Evolutionary conservation across 1,140 invertebrate genomes (phyloP).

Genomic region (Drosophila carrolli): DNA sequence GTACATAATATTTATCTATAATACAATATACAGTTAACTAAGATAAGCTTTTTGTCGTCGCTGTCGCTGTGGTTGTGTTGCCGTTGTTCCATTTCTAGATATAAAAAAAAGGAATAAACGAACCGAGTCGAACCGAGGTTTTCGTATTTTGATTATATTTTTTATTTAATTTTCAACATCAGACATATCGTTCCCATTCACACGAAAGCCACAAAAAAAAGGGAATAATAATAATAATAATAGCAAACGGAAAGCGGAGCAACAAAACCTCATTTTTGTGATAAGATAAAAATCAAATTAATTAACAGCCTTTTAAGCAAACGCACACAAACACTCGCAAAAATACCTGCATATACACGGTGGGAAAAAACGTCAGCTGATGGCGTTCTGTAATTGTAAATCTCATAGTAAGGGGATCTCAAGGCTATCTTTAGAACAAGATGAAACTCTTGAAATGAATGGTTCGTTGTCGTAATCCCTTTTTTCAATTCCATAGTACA

Average conservation of each 20-base stretch:
- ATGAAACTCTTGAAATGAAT: neutral
- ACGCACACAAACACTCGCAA: constrained; percentile 7
- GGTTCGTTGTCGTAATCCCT: no score
- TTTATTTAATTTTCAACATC: constrained; percentile 49
- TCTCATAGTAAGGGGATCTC: neutral
- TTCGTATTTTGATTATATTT: neutral
- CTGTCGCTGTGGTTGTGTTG: constrained; percentile 18
- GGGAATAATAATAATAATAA: constrained; percentile 24
- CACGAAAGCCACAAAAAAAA: constrained; percentile 13
- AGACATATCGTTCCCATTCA: constrained; percentile 27
- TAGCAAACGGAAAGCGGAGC: constrained; percentile 15
- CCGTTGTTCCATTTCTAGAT: constrained; percentile 22
- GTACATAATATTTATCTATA: constrained; percentile 56
- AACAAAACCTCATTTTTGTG: constrained; percentile 65
- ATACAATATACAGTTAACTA: constrained; percentile 57
- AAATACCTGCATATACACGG: constrained; percentile 1
- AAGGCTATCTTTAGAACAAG: constrained; percentile 17
- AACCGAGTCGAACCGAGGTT: neutral
- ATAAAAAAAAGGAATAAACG: constrained; percentile 23
- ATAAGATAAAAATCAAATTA: constrained; percentile 79
- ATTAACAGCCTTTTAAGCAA: constrained; percentile 66
- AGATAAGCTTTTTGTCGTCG: constrained; percentile 53
- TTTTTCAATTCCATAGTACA: neutral
- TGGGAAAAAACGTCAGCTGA: constrained; percentile 24
- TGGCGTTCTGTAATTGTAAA: neutral